Evolutionary conservation across 1,140 invertebrate genomes (phyloP).

Genomic region (Gyrodactylus salaris): DNA sequence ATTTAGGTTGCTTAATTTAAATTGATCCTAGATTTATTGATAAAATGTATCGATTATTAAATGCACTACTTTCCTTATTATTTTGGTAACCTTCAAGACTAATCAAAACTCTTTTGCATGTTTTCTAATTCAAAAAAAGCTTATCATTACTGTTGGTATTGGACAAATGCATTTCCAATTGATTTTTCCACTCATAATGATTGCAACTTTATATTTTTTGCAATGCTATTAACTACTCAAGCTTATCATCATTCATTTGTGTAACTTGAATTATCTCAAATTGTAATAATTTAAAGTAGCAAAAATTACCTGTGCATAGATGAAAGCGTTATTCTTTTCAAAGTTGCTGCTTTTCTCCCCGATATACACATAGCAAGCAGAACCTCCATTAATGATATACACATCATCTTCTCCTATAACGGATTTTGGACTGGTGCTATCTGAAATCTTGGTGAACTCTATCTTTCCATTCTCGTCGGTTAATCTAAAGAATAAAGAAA

Average conservation of each 20-base stretch:
- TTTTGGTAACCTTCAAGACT: neutral
- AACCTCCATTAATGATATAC: conserved; percentile 39
- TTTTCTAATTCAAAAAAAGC: neutral
- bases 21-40: neutral
- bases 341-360: conserved; percentile 32
- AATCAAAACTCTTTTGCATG: neutral
- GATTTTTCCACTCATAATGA: neutral
- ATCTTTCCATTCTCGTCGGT: neutral
- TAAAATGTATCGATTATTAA: too few species aligned
- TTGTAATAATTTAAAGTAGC: neutral
- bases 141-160: neutral
- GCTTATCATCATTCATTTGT: neutral
- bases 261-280: neutral
- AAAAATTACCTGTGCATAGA: conserved; percentile 16
- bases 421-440: neutral
- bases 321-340: conserved; percentile 16
- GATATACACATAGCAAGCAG: conserved; percentile 39
- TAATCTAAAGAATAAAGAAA: neutral
- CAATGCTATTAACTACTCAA: neutral
- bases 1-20: neutral
- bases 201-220: too few species aligned
- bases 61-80: neutral
- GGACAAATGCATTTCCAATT: neutral
- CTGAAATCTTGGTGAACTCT: neutral
- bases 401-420: conserved; percentile 28